These are phyloP conservation scores for Apodemia hepburni DNA, from an alignment of 2,888 invertebrate species.

Conservation along the genomic window DNA sequence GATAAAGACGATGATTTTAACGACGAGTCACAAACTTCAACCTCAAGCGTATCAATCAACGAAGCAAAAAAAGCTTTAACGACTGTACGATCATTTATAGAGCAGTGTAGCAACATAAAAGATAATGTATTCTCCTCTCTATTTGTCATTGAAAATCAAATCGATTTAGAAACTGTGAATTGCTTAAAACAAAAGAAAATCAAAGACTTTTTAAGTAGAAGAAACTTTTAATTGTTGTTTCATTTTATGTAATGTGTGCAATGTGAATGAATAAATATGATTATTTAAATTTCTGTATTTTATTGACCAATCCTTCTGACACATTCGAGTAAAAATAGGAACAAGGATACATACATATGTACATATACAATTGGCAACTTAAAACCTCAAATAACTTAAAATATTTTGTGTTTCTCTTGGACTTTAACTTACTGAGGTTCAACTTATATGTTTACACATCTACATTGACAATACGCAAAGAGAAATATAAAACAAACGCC, in stretches of 20 bases:
- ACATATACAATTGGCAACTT: background rate
- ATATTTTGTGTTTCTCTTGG: background rate
- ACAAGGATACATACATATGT: background rate
- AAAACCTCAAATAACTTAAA: background rate
- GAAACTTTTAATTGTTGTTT: constrained; percentile 1
- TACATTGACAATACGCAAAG: no score
- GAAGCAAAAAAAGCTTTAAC: constrained; percentile 25
- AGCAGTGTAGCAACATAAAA: constrained; percentile 19
- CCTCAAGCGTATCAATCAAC: constrained; percentile 24
- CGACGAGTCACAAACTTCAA: constrained; percentile 21
- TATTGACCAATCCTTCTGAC: no score
- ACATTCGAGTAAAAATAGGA: no score
- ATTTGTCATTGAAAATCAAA: constrained; percentile 23
- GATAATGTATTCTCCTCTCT: constrained; percentile 23
- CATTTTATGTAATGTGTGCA: background rate
- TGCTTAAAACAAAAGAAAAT: constrained; percentile 21
- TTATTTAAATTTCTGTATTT: no score
- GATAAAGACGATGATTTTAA: constrained; percentile 21
- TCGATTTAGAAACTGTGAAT: constrained; percentile 18
- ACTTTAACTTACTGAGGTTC: background rate
- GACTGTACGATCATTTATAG: constrained; percentile 20
- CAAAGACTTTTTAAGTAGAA: constrained; percentile 10
- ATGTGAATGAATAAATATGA: no score
- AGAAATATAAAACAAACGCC: no score
- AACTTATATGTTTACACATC: background rate